Evolutionary conservation across 2,113 vertebrate genomes (phyloP).

Genomic region (Vombatus ursinus): DNA sequence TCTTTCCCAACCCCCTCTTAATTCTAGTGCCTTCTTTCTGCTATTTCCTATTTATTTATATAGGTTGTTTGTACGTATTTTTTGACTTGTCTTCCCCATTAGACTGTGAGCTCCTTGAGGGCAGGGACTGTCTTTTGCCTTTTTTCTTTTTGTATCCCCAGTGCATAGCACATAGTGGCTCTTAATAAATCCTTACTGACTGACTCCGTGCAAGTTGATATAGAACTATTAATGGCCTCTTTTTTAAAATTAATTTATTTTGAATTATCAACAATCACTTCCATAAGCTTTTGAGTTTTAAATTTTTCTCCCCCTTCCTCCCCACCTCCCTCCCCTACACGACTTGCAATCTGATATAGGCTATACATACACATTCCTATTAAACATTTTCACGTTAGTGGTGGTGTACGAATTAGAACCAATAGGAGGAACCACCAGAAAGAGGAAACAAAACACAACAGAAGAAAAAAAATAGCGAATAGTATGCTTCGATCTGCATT

Average conservation of each 20-base stretch:
- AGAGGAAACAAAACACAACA: too few species aligned
- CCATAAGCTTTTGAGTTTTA: too few species aligned
- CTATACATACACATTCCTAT: too few species aligned
- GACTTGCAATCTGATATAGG: too few species aligned
- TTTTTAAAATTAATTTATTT: neutral
- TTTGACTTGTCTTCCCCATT: neutral
- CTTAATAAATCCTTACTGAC: neutral
- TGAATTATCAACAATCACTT: too few species aligned
- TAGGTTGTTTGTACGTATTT: neutral
- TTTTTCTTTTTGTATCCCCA: neutral
- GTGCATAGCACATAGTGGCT: neutral
- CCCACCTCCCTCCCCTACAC: too few species aligned
- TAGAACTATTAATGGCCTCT: neutral
- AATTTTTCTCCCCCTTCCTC: too few species aligned
- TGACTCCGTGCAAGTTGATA: neutral
- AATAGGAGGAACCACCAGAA: too few species aligned
- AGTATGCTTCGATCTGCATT: too few species aligned
- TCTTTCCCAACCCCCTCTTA: neutral
- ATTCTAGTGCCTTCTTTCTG: neutral
- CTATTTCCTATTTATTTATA: neutral
- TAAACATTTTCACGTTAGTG: too few species aligned
- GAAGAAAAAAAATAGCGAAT: too few species aligned
- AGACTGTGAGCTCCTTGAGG: neutral
- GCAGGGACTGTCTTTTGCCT: neutral
- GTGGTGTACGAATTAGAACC: too few species aligned